Evolutionary conservation across 2,113 vertebrate species (phyloP).

Genomic region (Mugil cephalus): DNA sequence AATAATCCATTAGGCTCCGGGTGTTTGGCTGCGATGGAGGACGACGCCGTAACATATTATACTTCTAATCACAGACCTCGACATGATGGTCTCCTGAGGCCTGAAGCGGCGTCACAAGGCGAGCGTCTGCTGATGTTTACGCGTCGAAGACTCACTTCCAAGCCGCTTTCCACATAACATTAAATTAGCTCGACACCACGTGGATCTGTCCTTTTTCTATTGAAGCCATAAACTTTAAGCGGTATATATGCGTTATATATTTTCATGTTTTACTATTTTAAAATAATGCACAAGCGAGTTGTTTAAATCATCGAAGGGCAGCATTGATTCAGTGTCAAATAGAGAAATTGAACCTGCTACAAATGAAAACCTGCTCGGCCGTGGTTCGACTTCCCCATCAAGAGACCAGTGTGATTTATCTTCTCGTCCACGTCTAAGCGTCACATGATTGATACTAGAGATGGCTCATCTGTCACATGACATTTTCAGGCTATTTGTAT

Average conservation of each 20-base stretch:
- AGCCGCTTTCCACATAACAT: not conserved
- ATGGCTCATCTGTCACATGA: conserved; percentile 20
- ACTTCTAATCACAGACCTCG: not conserved
- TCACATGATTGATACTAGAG: conserved; percentile 41
- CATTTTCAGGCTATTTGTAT: conserved; percentile 34
- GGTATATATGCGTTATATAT: too few species aligned
- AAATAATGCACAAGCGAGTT: not conserved
- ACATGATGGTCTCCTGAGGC: conserved; percentile 6
- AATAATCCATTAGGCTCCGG: not conserved
- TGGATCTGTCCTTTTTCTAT: not conserved
- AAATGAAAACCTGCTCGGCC: conserved; percentile 37
- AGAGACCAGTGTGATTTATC: conserved; percentile 60
- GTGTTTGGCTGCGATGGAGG: not conserved
- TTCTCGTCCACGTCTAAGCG: conserved; percentile 15
- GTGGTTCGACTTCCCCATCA: conserved; percentile 4
- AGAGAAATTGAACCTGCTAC: conserved; percentile 8
- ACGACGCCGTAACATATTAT: not conserved
- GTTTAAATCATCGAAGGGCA: conserved; percentile 19
- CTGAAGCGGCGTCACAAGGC: not conserved
- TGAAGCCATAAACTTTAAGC: not conserved
- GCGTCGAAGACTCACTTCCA: not conserved
- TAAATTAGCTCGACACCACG: not conserved
- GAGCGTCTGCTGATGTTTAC: not conserved
- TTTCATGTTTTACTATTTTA: too few species aligned
- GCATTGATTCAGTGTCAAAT: not conserved